Evolutionary conservation across 1,140 invertebrate species (phyloP).

Genomic region (Drosophila repleta): DNA sequence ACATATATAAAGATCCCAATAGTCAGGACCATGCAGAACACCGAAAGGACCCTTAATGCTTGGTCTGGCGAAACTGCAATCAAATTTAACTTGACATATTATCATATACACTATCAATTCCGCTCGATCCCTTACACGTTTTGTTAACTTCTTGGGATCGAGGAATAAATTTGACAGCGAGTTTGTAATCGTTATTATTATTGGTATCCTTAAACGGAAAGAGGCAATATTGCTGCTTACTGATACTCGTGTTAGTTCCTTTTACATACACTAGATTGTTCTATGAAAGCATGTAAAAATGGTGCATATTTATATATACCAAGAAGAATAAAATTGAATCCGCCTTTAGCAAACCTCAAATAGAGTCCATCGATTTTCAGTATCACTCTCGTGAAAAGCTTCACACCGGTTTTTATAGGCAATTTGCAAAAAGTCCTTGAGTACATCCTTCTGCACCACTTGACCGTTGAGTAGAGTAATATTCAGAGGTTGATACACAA

Average conservation of each 20-base stretch:
- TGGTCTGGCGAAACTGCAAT: not conserved
- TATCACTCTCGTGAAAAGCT: too few species aligned
- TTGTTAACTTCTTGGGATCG: not conserved
- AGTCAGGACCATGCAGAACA: constrained; percentile 87
- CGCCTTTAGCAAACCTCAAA: constrained; percentile 56
- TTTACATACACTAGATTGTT: constrained; percentile 40
- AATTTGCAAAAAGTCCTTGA: constrained; percentile 27
- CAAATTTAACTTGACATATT: not conserved
- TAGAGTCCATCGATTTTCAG: constrained; percentile 37
- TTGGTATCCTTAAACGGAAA: constrained; percentile 6
- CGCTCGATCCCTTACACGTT: not conserved
- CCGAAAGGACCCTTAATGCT: constrained; percentile 23
- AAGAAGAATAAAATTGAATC: too few species aligned
- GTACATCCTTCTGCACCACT: not conserved
- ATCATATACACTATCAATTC: not conserved
- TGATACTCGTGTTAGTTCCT: not conserved
- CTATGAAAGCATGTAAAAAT: constrained; percentile 20
- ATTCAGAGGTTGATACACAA: constrained; percentile 2
- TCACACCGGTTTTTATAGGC: not conserved
- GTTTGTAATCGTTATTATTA: not conserved
- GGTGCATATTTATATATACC: too few species aligned
- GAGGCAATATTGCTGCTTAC: constrained; percentile 51
- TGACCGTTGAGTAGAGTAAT: too few species aligned
- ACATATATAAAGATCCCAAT: constrained; percentile 86
- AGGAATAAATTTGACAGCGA: not conserved